A percentile compares a stretch with the other conserved stretches of the same genome.
Conservation (phyloP, 2,797 vertebrate species). For the Chromobotia macracanthus region DNA sequence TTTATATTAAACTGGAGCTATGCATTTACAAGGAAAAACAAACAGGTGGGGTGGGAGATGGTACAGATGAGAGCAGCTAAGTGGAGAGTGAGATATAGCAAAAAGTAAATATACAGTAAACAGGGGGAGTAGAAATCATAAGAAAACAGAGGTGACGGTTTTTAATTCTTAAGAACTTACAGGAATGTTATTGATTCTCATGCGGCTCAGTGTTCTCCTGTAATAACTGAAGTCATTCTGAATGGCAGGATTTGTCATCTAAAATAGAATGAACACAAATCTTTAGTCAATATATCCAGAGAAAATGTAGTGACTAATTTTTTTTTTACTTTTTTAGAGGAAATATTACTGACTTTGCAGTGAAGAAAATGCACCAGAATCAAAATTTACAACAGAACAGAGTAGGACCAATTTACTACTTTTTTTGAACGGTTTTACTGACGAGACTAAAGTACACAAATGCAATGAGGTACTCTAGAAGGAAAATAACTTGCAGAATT, state of each 20-base stretch:
- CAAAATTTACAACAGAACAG: too few species aligned
- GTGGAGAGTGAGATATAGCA: not conserved
- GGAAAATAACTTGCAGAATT: conserved; percentile 64
- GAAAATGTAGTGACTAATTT: not conserved
- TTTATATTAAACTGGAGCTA: not conserved
- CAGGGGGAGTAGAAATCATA: not conserved
- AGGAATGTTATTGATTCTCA: conserved; percentile 97
- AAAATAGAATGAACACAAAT: conserved; percentile 1
- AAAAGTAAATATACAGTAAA: not conserved
- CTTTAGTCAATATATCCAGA: not conserved
- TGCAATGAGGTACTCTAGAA: conserved; percentile 60
- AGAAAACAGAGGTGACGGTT: not conserved
- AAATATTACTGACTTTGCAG: too few species aligned
- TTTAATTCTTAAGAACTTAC: conserved; percentile 73
- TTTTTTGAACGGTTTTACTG: conserved; percentile 10
- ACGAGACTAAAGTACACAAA: conserved; percentile 65
- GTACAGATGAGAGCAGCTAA: not conserved
- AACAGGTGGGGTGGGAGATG: not conserved
- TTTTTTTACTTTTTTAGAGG: not conserved
- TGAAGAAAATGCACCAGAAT: not conserved
- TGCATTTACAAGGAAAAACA: not conserved
- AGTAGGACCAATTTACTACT: too few species aligned
- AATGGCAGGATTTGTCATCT: conserved; percentile 99
- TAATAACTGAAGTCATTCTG: conserved; percentile 99
- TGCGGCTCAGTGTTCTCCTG: conserved; percentile 94